Evolutionary conservation across 2,113 vertebrate genomes (phyloP).

Genomic region (Gavia stellata): DNA sequence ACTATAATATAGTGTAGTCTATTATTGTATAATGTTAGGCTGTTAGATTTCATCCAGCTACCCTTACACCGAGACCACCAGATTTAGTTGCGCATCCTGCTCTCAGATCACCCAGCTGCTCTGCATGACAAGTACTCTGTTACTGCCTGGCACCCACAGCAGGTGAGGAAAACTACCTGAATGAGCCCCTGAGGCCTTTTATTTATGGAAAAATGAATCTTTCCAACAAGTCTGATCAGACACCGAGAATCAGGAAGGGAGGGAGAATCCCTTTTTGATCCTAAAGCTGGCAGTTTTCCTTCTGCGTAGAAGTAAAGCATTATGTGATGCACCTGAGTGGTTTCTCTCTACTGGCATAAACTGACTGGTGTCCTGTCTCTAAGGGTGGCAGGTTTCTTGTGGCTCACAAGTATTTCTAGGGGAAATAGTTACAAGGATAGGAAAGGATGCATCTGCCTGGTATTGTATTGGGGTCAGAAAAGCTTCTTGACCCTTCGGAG

Average conservation of each 20-base stretch:
- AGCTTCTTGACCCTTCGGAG: background rate
- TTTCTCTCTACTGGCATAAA: background rate
- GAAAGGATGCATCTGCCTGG: background rate
- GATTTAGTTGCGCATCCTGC: background rate
- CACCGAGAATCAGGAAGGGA: background rate
- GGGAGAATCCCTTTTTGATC: background rate
- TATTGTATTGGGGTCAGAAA: background rate
- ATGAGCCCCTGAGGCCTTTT: background rate
- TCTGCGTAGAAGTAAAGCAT: background rate
- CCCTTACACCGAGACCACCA: rapidly evolving
- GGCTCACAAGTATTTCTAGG: background rate
- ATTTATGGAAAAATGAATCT: background rate
- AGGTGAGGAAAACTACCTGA: background rate
- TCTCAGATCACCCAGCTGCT: background rate
- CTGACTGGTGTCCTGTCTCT: background rate
- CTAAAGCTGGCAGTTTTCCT: background rate
- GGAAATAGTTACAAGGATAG: background rate
- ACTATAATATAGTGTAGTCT: background rate
- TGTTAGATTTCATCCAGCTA: background rate
- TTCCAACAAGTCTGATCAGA: background rate
- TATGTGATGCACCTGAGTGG: background rate
- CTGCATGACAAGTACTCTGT: background rate
- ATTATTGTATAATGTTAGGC: background rate
- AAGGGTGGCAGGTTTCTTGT: background rate
- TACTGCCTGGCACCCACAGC: background rate